These are phyloP conservation scores for Caenorhabditis latens DNA, from an alignment of 1,140 invertebrate genomes.

Conservation along the genomic window DNA sequence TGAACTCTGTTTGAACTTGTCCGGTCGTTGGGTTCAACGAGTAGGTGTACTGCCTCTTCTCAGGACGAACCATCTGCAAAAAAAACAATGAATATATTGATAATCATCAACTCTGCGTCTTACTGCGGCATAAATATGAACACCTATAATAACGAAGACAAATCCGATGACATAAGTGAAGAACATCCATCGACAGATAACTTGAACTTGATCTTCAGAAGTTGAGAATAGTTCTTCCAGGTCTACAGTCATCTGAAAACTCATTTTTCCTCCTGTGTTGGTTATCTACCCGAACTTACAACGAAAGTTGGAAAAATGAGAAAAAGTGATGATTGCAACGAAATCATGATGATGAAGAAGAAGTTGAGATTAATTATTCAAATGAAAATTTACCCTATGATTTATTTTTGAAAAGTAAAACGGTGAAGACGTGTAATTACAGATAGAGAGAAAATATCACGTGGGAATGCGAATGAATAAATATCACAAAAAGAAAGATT, in stretches of 20 bases:
- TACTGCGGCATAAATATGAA: slow-evolving; percentile 23
- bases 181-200: background rate
- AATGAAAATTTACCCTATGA: background rate
- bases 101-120: background rate
- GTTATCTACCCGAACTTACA: background rate
- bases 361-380: background rate
- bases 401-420: background rate
- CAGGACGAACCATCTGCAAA: slow-evolving; percentile 14
- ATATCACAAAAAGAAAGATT: background rate
- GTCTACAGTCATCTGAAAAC: slow-evolving; percentile 11
- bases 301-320: background rate
- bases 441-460: background rate
- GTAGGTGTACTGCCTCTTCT: slow-evolving; percentile 20
- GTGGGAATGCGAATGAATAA: background rate
- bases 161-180: slow-evolving; percentile 8
- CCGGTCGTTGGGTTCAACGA: background rate
- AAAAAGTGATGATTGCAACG: slow-evolving; percentile 15
- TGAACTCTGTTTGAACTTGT: background rate
- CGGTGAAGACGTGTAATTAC: background rate
- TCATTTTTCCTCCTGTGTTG: background rate
- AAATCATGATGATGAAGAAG: slow-evolving; percentile 9
- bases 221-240: background rate
- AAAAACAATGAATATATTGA: background rate
- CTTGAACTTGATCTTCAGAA: background rate
- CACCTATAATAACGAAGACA: background rate